Base-by-base conservation (phyloP, 2,113 vertebrate species). In the Origma solitaria region DNA sequence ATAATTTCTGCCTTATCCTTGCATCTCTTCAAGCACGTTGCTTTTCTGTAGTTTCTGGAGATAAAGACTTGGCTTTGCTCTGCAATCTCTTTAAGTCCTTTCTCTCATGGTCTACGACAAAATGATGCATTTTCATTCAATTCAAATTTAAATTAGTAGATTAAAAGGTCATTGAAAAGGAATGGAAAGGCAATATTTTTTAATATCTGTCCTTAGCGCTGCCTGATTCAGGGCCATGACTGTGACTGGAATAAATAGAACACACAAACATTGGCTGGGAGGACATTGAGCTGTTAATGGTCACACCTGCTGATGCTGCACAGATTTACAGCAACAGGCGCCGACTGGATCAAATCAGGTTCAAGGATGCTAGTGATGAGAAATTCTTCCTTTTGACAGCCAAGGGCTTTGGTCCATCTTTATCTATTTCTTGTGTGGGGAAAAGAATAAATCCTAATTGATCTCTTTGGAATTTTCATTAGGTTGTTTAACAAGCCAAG, bases 291-390 rank as follows among this genome's bases (percentile, higher is more conserved):
- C 97, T 97, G 24, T 94, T 96, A 96, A 98, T 82, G 97, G 97
- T 95, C 96, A 91, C 97, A 98, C 98, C 98, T 98, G 97, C 97
- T 97, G 93, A 90, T 95, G 92, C 96, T 95, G 65, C 76, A 47
- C 96, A 99, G 98, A 98, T 98, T 99, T 98, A 98, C 98, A 97
- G 97, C 96, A 95, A 31, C 33, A 73, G 66, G 86, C 78, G 2
- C 90, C 3, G 53, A 91, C 84, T 92, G 86, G 95, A 95, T 94
- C 89, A 96, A 92, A 81, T 91, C 95, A 96, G 96, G 98, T 98
- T 99, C 98, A 99, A 98, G 98, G 98, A 98, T 97, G 98, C 94
- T 90, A 71, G 91, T 97, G 98, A 98, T 98, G 97, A 98, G 96
- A 98, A 98, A 98, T 98, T 97, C 95, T 98, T 98, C 95, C 96